Conservation (phyloP, 1,140 invertebrate species). For the Pseudomyrmex pallidus region DNA sequence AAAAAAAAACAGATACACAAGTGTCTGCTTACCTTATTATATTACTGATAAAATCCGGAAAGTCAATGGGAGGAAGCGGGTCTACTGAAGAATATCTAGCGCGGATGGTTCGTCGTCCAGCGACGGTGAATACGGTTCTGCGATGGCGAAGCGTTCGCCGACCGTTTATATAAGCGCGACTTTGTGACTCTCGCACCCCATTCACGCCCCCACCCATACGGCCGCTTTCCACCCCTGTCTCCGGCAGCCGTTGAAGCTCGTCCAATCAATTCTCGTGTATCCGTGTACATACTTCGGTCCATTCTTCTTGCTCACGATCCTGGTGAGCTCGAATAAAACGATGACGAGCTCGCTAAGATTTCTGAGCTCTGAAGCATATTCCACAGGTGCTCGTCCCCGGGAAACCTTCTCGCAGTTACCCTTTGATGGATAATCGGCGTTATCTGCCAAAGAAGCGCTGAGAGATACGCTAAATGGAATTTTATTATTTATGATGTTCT, state of each 20-base stretch:
- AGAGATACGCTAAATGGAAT: conserved; percentile 13
- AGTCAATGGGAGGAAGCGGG: neutral
- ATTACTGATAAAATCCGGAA: neutral
- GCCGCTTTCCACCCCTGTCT: conserved; percentile 37
- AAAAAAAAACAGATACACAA: neutral
- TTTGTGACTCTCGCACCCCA: conserved; percentile 63
- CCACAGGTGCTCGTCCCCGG: conserved; percentile 48
- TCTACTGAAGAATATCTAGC: neutral
- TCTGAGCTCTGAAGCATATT: conserved; percentile 26
- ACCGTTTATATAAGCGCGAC: conserved; percentile 78
- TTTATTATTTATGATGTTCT: neutral
- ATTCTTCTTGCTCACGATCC: conserved; percentile 50
- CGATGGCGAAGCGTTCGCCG: conserved; percentile 53
- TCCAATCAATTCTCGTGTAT: conserved; percentile 65
- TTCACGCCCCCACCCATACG: conserved; percentile 61
- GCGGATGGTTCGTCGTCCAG: conserved; percentile 40
- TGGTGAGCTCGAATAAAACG: conserved; percentile 15
- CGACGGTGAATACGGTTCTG: conserved; percentile 65
- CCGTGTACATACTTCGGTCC: conserved; percentile 58
- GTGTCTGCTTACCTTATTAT: conserved; percentile 18
- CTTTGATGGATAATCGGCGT: conserved; percentile 28
- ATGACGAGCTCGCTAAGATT: conserved; percentile 4
- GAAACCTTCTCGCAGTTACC: neutral
- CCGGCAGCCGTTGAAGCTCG: conserved; percentile 58
- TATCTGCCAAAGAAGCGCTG: neutral